Evolutionary conservation across 2,888 invertebrate genomes (phyloP).

Genomic region (Tineola bisselliella): DNA sequence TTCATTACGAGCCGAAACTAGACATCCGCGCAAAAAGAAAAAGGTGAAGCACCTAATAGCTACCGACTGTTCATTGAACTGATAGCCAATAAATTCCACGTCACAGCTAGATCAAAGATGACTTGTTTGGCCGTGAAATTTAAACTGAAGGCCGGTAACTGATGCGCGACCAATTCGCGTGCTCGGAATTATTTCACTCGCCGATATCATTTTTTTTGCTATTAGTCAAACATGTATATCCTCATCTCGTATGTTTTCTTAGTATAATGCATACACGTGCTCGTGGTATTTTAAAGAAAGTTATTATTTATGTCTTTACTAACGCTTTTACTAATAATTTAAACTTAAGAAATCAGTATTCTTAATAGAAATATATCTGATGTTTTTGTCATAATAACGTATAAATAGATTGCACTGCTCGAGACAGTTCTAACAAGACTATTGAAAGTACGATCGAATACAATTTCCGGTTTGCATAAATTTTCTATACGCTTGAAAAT

Average conservation of each 20-base stretch:
- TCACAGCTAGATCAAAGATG: conserved; percentile 49
- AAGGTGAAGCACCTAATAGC: conserved; percentile 10
- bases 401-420: neutral
- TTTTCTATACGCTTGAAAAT: conserved; percentile 1
- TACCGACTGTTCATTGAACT: conserved; percentile 31
- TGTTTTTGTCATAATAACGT: too few species aligned
- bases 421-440: neutral
- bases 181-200: conserved; percentile 21
- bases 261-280: neutral
- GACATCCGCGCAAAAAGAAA: neutral
- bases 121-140: conserved; percentile 59
- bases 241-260: neutral
- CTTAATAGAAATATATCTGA: too few species aligned
- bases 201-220: neutral
- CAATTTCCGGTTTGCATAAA: conserved; percentile 3
- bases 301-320: neutral
- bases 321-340: neutral
- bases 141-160: conserved; percentile 29
- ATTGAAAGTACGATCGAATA: neutral
- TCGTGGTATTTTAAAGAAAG: neutral
- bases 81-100: conserved; percentile 34
- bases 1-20: neutral
- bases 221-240: neutral
- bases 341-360: too few species aligned
- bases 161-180: conserved; percentile 46